Conservation (phyloP, 2,888 invertebrate genomes). For the Euspilapteryx auroguttella region DNA sequence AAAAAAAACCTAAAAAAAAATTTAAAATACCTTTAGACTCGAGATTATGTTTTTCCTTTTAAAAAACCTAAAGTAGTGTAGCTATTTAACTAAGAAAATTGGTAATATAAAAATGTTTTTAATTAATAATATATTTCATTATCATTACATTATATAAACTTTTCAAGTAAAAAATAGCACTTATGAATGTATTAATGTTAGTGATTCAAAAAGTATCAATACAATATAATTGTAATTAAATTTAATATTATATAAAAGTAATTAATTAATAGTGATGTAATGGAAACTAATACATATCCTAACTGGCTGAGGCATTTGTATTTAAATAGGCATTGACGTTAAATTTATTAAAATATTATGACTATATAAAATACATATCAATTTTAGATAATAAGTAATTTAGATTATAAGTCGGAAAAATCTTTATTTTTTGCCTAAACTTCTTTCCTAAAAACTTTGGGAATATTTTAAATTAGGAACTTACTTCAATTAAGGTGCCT, state of each 20-base stretch:
- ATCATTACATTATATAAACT: too few relatives aligned
- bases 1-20: background rate
- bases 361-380: conserved; percentile 16
- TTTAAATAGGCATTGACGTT: too few relatives aligned
- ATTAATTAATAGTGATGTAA: too few relatives aligned
- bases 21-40: too few relatives aligned
- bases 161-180: too few relatives aligned
- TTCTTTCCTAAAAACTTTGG: background rate
- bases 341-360: conserved; percentile 31
- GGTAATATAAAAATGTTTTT: too few relatives aligned
- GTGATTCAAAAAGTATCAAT: conserved; percentile 15
- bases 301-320: conserved; percentile 60
- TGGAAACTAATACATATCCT: conserved; percentile 55
- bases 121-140: too few relatives aligned
- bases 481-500: too few relatives aligned
- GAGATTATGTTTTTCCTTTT: background rate
- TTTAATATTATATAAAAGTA: too few relatives aligned
- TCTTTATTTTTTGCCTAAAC: conserved; percentile 1
- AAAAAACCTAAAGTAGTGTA: background rate
- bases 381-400: background rate
- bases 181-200: conserved; percentile 23
- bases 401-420: background rate
- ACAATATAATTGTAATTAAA: conserved; percentile 26
- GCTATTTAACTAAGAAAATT: background rate
- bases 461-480: too few relatives aligned